phyloP scores from a whole-genome alignment of 2,797 vertebrate species.

The Clarias fuscus region DNA sequence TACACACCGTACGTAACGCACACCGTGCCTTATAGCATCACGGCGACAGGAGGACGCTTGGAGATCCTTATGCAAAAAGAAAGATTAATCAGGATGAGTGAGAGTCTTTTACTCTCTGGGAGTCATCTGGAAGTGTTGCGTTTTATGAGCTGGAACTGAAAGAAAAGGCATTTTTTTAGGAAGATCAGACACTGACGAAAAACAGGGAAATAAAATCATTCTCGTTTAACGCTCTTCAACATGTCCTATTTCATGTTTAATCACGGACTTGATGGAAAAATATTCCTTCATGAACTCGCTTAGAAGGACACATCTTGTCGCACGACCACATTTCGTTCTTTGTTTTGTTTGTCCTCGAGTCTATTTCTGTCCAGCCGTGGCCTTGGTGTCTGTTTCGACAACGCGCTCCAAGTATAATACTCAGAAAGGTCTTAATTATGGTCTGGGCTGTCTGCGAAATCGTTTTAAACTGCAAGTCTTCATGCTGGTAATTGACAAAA shows the following conservation, averaged over 20 bases:
- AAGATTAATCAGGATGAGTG: conserved; percentile 4
- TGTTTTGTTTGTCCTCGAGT: conserved; percentile 16
- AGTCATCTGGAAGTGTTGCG: conserved; percentile 37
- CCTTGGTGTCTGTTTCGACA: conserved; percentile 40
- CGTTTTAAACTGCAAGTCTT: conserved; percentile 2
- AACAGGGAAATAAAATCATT: background rate
- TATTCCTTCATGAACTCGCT: background rate
- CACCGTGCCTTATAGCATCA: conserved; percentile 50
- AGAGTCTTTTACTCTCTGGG: conserved; percentile 13
- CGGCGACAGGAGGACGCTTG: conserved; percentile 37
- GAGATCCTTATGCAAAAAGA: conserved; percentile 24
- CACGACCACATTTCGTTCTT: conserved; percentile 13
- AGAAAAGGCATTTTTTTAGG: background rate
- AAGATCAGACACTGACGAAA: background rate
- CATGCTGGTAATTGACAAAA: conserved; percentile 3
- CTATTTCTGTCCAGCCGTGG: conserved; percentile 42
- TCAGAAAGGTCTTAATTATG: conserved; percentile 40
- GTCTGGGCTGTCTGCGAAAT: conserved; percentile 27
- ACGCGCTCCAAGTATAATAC: conserved; percentile 23
- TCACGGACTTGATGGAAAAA: background rate
- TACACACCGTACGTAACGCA: conserved; percentile 74
- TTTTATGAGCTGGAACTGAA: conserved; percentile 23
- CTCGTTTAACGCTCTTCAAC: background rate
- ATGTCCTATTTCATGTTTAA: background rate
- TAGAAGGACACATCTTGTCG: background rate